phyloP scores from a whole-genome alignment of 2,888 invertebrate genomes.

The Escarpia spicata region DNA sequence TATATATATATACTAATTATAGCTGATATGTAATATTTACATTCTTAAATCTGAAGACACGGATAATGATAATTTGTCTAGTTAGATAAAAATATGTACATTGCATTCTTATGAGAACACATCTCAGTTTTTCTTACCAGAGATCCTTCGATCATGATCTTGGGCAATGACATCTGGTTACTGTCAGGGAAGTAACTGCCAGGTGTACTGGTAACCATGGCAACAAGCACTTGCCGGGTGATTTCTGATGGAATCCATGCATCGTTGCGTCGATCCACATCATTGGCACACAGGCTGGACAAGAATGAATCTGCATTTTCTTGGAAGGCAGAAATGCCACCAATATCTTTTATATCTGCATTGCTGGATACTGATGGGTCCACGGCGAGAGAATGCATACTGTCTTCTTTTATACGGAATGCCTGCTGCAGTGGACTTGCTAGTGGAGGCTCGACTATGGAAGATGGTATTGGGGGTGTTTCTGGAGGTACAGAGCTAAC shows the following conservation, averaged over 20 bases:
- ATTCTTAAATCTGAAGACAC: background rate
- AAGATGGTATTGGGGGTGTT: constrained; percentile 35
- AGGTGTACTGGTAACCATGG: constrained; percentile 74
- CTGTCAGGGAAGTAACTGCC: constrained; percentile 79
- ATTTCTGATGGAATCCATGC: constrained; percentile 83
- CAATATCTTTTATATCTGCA: constrained; percentile 39
- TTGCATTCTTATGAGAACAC: background rate
- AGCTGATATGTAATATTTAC: too few species aligned
- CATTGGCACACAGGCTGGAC: constrained; percentile 57
- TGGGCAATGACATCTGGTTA: constrained; percentile 85
- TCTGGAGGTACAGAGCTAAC: constrained; percentile 31
- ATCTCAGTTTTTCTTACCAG: constrained; percentile 70
- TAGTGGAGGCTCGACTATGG: constrained; percentile 20
- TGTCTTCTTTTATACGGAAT: background rate
- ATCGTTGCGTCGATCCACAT: constrained; percentile 58
- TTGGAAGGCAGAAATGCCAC: background rate
- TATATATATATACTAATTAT: too few species aligned
- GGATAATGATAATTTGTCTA: background rate
- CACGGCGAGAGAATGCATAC: background rate
- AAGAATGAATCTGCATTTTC: constrained; percentile 53
- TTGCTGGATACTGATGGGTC: constrained; percentile 23
- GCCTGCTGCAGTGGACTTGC: constrained; percentile 22
- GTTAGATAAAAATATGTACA: background rate
- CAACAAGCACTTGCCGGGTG: constrained; percentile 72
- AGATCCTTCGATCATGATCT: constrained; percentile 82